Percentiles rank a stretch among this genome's conserved stretches.
Evolutionary conservation across 92 coral and sea anemone species (phyloP).

Genomic region (Epizoanthus fatuus): DNA sequence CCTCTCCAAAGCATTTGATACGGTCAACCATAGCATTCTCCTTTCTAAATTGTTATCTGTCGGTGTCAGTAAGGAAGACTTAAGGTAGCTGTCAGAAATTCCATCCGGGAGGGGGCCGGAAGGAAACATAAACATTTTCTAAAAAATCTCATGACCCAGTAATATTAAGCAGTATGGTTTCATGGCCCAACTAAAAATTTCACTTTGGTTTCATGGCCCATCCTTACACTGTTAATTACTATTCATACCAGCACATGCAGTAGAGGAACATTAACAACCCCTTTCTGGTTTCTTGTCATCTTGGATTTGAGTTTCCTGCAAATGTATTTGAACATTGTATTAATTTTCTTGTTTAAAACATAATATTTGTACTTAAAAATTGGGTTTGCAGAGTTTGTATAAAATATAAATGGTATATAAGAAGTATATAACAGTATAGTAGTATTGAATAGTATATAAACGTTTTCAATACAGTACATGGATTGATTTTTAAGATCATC

Average conservation of each 20-base stretch:
- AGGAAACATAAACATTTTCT: not conserved
- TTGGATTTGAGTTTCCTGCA: not conserved
- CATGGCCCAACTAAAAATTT: not conserved
- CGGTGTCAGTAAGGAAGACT: too few relatives aligned
- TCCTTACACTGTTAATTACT: not conserved
- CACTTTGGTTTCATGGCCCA: slow-evolving; percentile 10
- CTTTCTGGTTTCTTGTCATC: not conserved
- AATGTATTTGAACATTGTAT: too few relatives aligned
- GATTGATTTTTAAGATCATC: not conserved
- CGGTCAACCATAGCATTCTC: too few relatives aligned
- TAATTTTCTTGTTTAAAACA: too few relatives aligned
- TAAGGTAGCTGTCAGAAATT: not conserved
- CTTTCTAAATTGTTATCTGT: too few relatives aligned
- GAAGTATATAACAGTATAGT: too few relatives aligned
- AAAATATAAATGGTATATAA: too few relatives aligned
- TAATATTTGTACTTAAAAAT: too few relatives aligned
- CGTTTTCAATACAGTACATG: not conserved
- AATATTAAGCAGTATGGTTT: not conserved
- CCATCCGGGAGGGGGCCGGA: not conserved
- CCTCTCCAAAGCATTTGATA: too few relatives aligned
- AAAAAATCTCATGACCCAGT: not conserved
- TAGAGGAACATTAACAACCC: not conserved
- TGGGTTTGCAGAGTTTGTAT: too few relatives aligned
- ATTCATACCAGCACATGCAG: not conserved
- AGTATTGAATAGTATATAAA: too few relatives aligned